Percentiles rank a stretch among this genome's conserved stretches.
phyloP scores from a whole-genome alignment of 2,888 invertebrate species.

The Mesoligia furuncula region DNA sequence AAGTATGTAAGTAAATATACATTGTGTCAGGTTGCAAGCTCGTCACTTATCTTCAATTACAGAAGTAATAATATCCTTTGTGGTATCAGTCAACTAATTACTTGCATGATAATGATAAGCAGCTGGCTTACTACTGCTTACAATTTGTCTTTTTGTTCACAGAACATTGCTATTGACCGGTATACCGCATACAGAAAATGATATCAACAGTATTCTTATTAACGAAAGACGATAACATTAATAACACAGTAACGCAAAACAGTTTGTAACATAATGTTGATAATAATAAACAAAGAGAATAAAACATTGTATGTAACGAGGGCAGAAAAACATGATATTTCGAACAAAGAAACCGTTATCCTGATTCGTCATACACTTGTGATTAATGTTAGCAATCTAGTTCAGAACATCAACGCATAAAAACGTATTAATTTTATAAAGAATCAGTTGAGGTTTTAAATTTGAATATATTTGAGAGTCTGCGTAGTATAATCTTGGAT shows the following conservation, averaged over 20 bases:
- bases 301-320: constrained; percentile 46
- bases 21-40: neutral
- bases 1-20: neutral
- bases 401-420: constrained; percentile 32
- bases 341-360: constrained; percentile 60
- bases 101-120: constrained; percentile 33
- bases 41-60: constrained; percentile 6
- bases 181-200: neutral
- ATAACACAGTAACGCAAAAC: constrained; percentile 10
- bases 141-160: constrained; percentile 4
- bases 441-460: neutral
- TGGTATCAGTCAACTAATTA: constrained; percentile 24
- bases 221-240: constrained; percentile 23
- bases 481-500: neutral
- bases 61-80: constrained; percentile 4
- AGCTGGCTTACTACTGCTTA: neutral
- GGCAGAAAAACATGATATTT: constrained; percentile 57
- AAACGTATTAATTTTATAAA: constrained; percentile 18
- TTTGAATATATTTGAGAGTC: neutral
- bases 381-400: constrained; percentile 51
- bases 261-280: constrained; percentile 24
- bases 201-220: constrained; percentile 10
- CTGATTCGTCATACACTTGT: constrained; percentile 59
- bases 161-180: neutral
- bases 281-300: constrained; percentile 56